Evolutionary conservation across 2,113 vertebrate species (phyloP), one percentile per base, ranked within the genome.

Genomic region (Paralichthys olivaceus): DNA sequence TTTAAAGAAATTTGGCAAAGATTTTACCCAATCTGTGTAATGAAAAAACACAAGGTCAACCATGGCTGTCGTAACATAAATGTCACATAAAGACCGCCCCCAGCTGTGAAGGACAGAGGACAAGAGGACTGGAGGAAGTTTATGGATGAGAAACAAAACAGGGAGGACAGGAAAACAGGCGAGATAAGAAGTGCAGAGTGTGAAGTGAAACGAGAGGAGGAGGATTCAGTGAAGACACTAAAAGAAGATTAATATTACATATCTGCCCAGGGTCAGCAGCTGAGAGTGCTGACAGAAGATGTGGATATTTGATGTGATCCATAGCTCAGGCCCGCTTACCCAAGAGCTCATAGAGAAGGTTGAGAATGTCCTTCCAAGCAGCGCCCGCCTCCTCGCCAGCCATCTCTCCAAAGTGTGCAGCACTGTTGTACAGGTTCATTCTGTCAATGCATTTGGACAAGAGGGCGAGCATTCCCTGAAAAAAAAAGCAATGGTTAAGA

Each of bases 381-480:
- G 93, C 91, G 17, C 96, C 94, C 1, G 94, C 95, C 79, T 96
- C 96, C 86, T 97, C 97, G 53, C 96, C 97, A 12, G 94, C 89
- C 69, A 95, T 80, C 72, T 96, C 97, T 73, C 94, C 95, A 58
- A 97, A 98, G 90, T 98, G 96, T 59, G 96, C 96, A 22, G 96
- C 88, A 0, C 96, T 97, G 85, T 96, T 94, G 91, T 97, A 98
- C 85, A 97, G 85, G 61, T 99, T 99, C 74, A 99, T 93, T 47
- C 96, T 96, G 90, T 99, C 97, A 1, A 99, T 98, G 94, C 96
- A 98, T 63, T 96, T 96, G 78, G 96, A 94, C 77, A 99, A 94
- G 4, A 99, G 91, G 29, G 94, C 89, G 89, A 99, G 93, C 97
- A 99, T 99, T 87, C 97, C 97, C 97, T 99, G 83, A 71, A 9